Evolutionary conservation across 1,140 invertebrate species (phyloP).

Genomic region (Drosophila funebris): DNA sequence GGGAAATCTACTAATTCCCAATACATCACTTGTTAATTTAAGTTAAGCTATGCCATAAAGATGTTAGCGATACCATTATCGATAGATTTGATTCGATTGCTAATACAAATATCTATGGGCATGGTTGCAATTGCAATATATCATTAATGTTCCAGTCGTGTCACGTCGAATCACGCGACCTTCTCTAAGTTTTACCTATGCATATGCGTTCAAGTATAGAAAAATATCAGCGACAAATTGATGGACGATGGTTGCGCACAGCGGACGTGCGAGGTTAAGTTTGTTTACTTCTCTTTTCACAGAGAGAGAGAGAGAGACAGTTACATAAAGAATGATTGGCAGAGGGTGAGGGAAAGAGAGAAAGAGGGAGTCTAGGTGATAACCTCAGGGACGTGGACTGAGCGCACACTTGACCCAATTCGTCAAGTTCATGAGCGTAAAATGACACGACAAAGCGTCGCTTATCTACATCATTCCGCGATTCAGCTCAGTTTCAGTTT

Average conservation of each 20-base stretch:
- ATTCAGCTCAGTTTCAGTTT: constrained; percentile 45
- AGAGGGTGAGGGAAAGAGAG: background rate
- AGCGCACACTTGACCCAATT: constrained; percentile 66
- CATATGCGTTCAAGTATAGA: background rate
- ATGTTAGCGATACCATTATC: too few relatives aligned
- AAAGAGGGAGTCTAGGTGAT: constrained; percentile 34
- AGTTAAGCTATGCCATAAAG: background rate
- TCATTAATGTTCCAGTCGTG: too few relatives aligned
- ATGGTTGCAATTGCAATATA: too few relatives aligned
- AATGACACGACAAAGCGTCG: constrained; percentile 4
- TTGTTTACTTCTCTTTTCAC: constrained; percentile 61
- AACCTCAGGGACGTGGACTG: constrained; percentile 41
- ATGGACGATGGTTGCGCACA: background rate
- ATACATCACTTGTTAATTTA: background rate
- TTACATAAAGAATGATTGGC: too few relatives aligned
- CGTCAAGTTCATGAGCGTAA: constrained; percentile 63
- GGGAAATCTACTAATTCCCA: background rate
- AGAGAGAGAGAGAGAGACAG: background rate
- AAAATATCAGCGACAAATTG: constrained; percentile 1
- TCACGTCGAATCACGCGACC: background rate
- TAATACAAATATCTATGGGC: too few relatives aligned
- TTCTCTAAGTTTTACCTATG: background rate
- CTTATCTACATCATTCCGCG: constrained; percentile 31
- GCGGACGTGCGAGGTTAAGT: constrained; percentile 25
- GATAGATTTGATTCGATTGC: too few relatives aligned